Conservation (phyloP, 2,888 invertebrate genomes). For the Psococerastis gibbosa region DNA sequence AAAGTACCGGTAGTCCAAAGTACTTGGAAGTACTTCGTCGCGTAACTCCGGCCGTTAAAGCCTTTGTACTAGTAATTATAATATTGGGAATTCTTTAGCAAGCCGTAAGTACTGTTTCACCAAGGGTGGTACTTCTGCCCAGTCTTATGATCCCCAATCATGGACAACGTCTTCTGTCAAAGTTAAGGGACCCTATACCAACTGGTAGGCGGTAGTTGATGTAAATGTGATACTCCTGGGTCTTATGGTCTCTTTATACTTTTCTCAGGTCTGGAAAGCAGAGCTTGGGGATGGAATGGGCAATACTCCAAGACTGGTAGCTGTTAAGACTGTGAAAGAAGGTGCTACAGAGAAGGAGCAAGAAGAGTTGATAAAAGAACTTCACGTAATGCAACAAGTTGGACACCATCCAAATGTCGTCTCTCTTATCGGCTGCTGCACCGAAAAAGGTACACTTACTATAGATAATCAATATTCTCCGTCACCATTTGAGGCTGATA, state of each 20-base stretch:
- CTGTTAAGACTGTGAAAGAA: constrained; percentile 66
- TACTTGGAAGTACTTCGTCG: too few relatives aligned
- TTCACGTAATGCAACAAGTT: constrained; percentile 64
- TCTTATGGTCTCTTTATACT: constrained; percentile 1
- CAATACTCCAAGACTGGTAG: constrained; percentile 60
- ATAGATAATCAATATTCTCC: too few relatives aligned
- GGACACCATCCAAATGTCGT: constrained; percentile 70
- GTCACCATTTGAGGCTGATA: too few relatives aligned
- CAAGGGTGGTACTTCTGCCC: too few relatives aligned
- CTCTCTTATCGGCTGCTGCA: constrained; percentile 61
- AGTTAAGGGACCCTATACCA: too few relatives aligned
- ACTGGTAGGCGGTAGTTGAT: background rate
- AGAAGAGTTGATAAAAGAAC: constrained; percentile 49
- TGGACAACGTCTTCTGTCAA: too few relatives aligned
- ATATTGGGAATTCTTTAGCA: constrained; percentile 9
- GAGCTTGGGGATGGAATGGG: constrained; percentile 66
- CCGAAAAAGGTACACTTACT: constrained; percentile 57
- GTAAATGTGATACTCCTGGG: too few relatives aligned
- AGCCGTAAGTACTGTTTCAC: too few relatives aligned
- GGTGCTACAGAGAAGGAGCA: constrained; percentile 60
- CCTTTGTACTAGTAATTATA: too few relatives aligned
- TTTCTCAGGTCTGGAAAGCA: constrained; percentile 56
- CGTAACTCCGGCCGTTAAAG: too few relatives aligned
- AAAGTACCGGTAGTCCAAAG: too few relatives aligned
- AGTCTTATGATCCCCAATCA: too few relatives aligned